Base-by-base conservation (phyloP, 2,797 vertebrate genomes). In the Xiphophorus birchmanni region DNA sequence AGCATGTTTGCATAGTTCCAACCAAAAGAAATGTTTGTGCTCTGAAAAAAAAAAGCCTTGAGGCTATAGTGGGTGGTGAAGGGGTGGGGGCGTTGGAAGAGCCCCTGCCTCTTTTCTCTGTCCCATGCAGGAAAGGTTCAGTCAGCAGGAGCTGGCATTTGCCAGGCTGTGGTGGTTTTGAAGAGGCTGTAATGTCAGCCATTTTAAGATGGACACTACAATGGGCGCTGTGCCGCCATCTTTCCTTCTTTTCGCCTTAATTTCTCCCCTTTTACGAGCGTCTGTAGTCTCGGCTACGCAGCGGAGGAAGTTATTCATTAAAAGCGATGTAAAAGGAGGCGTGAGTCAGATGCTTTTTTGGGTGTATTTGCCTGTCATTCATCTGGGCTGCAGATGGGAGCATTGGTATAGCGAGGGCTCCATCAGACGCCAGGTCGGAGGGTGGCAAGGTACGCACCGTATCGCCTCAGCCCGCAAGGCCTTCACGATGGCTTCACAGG, bases 181-280 rank as follows among this genome's bases (percentile, higher is more conserved):
- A 91, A 83, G 84, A 91, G 92, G 86, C 91, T 94, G 83, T 92
- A 90, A 93, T 93, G 94, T 94, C 95, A 94, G 95, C 95, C 95
- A 95, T 95, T 95, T 96, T 95, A 94, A 90, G 90, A 92, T 92
- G 93, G 94, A 94, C 94, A 90, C 90, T 93, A 91, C 92, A 95
- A 93, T 90, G 93, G 91, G 92, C 84, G 76, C 86, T 89, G 73
- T 77, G 84, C 92, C 93, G 94, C 93, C 95, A 95, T 95, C 92
- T 95, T 96, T 95, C 89, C 91, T 94, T 87, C 90, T 91, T 91
- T 94, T 94, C 84, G 93, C 94, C 87, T 91, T 84, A 93, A 94
- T 87, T 92, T 90, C 88, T 89, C 10, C 26, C n/a, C 12, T 86
- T 48, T 91, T 91, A 93, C 89, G 86, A 93, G 92, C 88, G 93